Percentiles rank a stretch among this genome's conserved stretches.
Conservation (phyloP, 2,113 vertebrate genomes). For the Glaucidium brasilianum region DNA sequence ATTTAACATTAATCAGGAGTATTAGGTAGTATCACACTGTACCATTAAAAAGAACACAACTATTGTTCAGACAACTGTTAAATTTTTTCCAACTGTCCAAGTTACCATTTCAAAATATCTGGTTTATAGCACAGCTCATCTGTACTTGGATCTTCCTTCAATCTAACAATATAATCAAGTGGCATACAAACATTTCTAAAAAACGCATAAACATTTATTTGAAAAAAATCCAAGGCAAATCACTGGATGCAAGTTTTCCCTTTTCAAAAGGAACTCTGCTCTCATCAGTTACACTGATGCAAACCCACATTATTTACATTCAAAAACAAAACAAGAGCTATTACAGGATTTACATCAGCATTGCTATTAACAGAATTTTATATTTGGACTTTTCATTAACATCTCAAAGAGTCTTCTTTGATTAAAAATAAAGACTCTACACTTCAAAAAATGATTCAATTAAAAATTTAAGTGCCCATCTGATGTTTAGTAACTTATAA, state of each 20-base stretch:
- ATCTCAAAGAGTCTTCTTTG: neutral
- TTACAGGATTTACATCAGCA: neutral
- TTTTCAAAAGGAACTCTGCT: neutral
- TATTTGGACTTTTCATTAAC: neutral
- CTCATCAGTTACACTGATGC: neutral
- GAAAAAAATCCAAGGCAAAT: neutral
- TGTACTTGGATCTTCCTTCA: neutral
- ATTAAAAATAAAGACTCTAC: neutral
- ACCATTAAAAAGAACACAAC: neutral
- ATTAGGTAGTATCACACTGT: too few relatives aligned
- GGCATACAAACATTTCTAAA: neutral
- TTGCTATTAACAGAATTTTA: neutral
- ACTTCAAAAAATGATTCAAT: neutral
- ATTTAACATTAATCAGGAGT: neutral
- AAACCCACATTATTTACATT: neutral
- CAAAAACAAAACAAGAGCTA: neutral
- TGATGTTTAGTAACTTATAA: neutral
- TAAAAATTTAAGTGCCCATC: neutral
- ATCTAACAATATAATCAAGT: neutral
- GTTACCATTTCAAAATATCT: neutral
- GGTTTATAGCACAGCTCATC: neutral
- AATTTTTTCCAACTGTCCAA: neutral
- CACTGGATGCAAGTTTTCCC: neutral
- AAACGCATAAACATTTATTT: neutral
- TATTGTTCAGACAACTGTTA: neutral